Evolutionary conservation across 2,888 invertebrate species (phyloP).

Genomic region (Lypha dubia): DNA sequence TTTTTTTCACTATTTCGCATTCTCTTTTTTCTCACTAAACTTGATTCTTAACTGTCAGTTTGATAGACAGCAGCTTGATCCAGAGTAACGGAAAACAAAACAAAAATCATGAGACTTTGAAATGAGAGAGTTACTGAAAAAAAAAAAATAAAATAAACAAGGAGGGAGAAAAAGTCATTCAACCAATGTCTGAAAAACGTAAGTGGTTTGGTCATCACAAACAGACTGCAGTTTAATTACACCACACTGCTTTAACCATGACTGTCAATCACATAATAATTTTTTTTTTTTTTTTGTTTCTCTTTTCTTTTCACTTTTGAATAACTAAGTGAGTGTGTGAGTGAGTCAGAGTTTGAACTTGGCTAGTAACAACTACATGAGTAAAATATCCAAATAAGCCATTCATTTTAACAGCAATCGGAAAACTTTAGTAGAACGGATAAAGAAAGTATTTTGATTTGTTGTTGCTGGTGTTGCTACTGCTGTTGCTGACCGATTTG

Average conservation of each 20-base stretch:
- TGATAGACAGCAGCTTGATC: slow-evolving; percentile 68
- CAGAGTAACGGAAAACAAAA: slow-evolving; percentile 18
- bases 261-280: slow-evolving; percentile 60
- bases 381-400: slow-evolving; percentile 29
- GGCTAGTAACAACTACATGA: neutral
- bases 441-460: neutral
- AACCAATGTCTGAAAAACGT: slow-evolving; percentile 26
- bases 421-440: neutral
- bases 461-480: no score
- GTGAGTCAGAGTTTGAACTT: neutral
- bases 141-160: neutral
- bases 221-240: slow-evolving; percentile 64
- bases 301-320: neutral
- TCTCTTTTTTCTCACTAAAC: slow-evolving; percentile 34
- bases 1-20: neutral
- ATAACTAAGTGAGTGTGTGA: neutral
- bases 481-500: neutral
- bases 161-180: neutral
- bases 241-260: slow-evolving; percentile 62
- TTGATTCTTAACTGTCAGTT: slow-evolving; percentile 64
- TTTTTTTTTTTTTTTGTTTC: neutral
- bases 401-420: slow-evolving; percentile 8
- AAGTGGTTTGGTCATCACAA: slow-evolving; percentile 62
- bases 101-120: slow-evolving; percentile 12
- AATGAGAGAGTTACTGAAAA: neutral